phyloP scores from a whole-genome alignment of 2,888 invertebrate genomes.

The Ditylenchus weischeri region DNA sequence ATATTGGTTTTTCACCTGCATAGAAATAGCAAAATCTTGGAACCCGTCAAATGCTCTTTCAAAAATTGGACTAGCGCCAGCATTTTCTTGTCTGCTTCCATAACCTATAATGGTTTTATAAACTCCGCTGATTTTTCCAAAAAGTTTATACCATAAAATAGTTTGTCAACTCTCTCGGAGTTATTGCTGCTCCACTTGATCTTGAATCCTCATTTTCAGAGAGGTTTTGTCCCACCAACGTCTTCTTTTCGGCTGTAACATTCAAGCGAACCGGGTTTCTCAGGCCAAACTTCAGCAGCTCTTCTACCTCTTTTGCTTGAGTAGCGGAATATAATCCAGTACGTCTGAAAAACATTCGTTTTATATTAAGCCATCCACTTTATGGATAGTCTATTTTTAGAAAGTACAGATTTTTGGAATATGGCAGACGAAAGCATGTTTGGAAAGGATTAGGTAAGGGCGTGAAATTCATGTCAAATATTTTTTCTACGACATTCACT shows the following conservation, averaged over 20 bases:
- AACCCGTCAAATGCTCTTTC: constrained; percentile 61
- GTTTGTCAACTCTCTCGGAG: constrained; percentile 65
- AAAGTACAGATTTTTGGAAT: too few species aligned
- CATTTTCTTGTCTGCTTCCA: constrained; percentile 73
- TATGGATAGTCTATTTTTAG: too few species aligned
- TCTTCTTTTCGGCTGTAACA: constrained; percentile 28
- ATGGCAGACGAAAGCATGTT: too few species aligned
- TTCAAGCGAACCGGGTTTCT: constrained; percentile 46
- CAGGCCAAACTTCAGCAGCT: constrained; percentile 81
- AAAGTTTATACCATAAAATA: constrained; percentile 69
- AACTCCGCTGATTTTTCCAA: neutral
- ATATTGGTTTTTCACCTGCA: constrained; percentile 64
- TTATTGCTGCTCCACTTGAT: constrained; percentile 57
- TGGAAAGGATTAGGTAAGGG: too few species aligned
- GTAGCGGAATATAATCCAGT: constrained; percentile 99
- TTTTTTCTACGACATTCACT: too few species aligned
- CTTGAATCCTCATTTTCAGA: constrained; percentile 1
- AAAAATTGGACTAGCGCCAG: constrained; percentile 77
- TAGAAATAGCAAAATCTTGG: constrained; percentile 74
- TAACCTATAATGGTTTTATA: neutral
- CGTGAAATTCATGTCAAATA: too few species aligned
- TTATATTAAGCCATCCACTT: too few species aligned
- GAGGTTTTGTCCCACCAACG: constrained; percentile 14
- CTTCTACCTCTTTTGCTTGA: constrained; percentile 87
- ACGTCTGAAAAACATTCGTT: constrained; percentile 60